A percentile compares a stretch with the other conserved stretches of the same genome.
These are phyloP conservation scores for Chaetogeoica ovagalla DNA, from an alignment of 2,888 invertebrate species.

Conservation along the genomic window DNA sequence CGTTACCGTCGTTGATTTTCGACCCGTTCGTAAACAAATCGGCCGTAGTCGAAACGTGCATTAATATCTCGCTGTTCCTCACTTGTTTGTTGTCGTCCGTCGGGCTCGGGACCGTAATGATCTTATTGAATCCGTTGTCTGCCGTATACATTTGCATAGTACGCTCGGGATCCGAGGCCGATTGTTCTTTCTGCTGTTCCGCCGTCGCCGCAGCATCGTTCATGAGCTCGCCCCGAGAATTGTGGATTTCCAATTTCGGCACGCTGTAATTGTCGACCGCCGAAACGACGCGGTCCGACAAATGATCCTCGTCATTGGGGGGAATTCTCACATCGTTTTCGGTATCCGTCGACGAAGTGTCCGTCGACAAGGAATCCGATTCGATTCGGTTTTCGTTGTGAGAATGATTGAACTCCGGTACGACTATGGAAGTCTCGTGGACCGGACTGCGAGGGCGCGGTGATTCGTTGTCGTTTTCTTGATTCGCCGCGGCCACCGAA, in stretches of 20 bases:
- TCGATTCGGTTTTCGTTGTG: conserved; percentile 47
- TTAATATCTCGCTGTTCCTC: conserved; percentile 56
- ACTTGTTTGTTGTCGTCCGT: conserved; percentile 54
- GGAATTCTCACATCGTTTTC: conserved; percentile 60
- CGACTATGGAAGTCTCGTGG: conserved; percentile 69
- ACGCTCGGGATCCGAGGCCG: background rate
- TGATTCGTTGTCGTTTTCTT: conserved; percentile 57
- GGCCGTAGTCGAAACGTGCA: conserved; percentile 57
- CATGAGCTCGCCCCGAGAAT: conserved; percentile 53
- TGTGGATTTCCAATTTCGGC: conserved; percentile 73
- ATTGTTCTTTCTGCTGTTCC: conserved; percentile 22
- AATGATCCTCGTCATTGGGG: background rate
- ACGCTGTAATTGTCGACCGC: conserved; percentile 60
- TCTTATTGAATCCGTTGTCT: conserved; percentile 55
- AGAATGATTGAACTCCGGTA: conserved; percentile 63
- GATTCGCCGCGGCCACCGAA: conserved; percentile 54
- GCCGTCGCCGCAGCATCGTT: conserved; percentile 31
- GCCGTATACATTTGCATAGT: conserved; percentile 51
- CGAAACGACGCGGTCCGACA: conserved; percentile 53
- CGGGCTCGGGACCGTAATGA: conserved; percentile 57
- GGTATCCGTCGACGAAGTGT: conserved; percentile 58
- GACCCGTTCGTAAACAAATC: conserved; percentile 55
- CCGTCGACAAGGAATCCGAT: conserved; percentile 40
- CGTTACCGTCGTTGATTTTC: conserved; percentile 45
- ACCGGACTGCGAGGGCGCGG: conserved; percentile 66